phyloP scores from a whole-genome alignment of 2,797 vertebrate genomes.

The Takifugu rubripes region DNA sequence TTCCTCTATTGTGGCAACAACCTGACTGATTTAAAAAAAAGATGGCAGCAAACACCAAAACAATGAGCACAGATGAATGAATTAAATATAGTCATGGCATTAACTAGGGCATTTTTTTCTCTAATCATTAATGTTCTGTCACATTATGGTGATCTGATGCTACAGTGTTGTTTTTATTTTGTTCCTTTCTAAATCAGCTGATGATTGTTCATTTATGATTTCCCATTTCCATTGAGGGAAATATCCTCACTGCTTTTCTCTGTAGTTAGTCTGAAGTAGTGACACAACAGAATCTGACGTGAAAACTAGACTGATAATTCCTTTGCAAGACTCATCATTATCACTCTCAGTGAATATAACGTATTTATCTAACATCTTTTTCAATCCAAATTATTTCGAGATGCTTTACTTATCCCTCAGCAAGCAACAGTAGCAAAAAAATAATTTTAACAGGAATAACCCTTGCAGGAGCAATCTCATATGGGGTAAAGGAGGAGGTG shows the following conservation, averaged over 20 bases:
- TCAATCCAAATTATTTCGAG: no score
- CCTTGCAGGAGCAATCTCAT: no score
- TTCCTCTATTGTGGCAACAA: constrained; percentile 1
- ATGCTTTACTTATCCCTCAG: no score
- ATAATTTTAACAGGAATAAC: no score
- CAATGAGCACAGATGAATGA: constrained; percentile 34
- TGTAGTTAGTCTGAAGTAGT: not conserved
- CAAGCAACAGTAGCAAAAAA: no score
- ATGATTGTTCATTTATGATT: constrained; percentile 14
- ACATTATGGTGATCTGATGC: constrained; percentile 7
- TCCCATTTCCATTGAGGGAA: not conserved
- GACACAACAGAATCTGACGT: not conserved
- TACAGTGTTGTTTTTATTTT: not conserved
- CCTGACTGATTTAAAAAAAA: constrained; percentile 31
- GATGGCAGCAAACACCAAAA: constrained; percentile 32
- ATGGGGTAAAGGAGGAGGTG: no score
- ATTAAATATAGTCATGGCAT: constrained; percentile 62
- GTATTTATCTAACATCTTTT: no score
- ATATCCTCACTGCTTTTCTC: not conserved
- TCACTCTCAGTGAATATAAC: not conserved
- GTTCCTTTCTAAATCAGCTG: constrained; percentile 10
- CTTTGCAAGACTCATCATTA: constrained; percentile 22
- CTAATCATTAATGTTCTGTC: not conserved
- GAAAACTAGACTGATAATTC: constrained; percentile 9
- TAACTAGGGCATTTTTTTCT: constrained; percentile 55